Percentiles rank a stretch among this genome's conserved stretches.
phyloP scores from a whole-genome alignment of 30 jellyfish, hydroid and myxozoan genomes.

The Aurelia sp. region DNA sequence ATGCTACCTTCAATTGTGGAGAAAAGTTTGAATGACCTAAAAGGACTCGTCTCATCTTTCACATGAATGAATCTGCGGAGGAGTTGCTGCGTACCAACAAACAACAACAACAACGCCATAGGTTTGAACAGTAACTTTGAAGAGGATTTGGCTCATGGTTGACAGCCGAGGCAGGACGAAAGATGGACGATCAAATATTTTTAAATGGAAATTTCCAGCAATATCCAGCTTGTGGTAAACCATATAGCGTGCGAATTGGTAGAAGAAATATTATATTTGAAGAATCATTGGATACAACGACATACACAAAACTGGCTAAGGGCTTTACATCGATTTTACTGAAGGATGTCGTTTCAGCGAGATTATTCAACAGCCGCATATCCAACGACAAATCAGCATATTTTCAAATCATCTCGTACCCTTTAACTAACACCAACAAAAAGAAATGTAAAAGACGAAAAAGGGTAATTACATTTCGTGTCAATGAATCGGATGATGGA shows the following conservation, averaged over 20 bases:
- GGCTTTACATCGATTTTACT: constrained; percentile 68
- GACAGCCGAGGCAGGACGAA: constrained; percentile 1
- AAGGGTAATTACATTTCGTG: constrained; percentile 69
- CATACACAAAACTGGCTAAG: constrained; percentile 44
- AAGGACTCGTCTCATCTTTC: no score
- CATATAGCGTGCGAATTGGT: constrained; percentile 60
- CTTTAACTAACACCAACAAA: constrained; percentile 43
- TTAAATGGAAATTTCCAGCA: constrained; percentile 77
- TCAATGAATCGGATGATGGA: constrained; percentile 64
- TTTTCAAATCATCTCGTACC: constrained; percentile 69
- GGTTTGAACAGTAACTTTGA: no score
- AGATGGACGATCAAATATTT: constrained; percentile 83
- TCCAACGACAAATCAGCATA: constrained; percentile 57
- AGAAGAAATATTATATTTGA: constrained; percentile 65
- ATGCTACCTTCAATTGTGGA: no score
- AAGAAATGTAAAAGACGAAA: constrained; percentile 46
- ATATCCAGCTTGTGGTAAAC: constrained; percentile 62
- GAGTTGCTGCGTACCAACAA: no score
- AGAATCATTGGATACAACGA: constrained; percentile 39
- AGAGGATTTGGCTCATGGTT: neutral
- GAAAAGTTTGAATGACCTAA: no score
- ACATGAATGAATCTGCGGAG: no score
- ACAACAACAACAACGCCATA: no score
- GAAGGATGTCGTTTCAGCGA: constrained; percentile 77
- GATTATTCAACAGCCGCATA: constrained; percentile 66